Base-by-base conservation (phyloP, 2,888 invertebrate genomes). In the Cecidostiba fungosa region DNA sequence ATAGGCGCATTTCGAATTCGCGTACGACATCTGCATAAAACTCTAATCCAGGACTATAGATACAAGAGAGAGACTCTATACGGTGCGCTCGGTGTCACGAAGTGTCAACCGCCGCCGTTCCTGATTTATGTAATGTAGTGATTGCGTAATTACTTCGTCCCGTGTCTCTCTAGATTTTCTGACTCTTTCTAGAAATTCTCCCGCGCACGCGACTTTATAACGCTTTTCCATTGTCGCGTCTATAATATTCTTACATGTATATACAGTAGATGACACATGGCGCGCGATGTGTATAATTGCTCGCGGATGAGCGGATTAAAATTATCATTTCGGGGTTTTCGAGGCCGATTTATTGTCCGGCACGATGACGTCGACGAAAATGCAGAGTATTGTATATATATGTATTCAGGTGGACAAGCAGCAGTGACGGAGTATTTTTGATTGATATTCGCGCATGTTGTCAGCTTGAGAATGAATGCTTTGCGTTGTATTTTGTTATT, bases 91-190 rank as follows among this genome's bases (percentile, higher is more conserved):
- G 69, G 76, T 85, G 77, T 81, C 77, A 85, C 39, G 50, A n/a
- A 82, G 85, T 82, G 85, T 85, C 85, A 77, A 73, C 8, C 72
- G n/a, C n/a, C n/a, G n/a, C n/a, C n/a, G 66, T 54, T 62, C 73
- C 50, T 26, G 81, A 82, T 85, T 85, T 82, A 85, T 78, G 82
- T 82, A 82, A 82, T 78, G 81, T 43, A n/a, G 23, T 54, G 66
- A 80, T 85, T 85, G 62, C 81, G 77, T 72, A 81, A 85, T 81
- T 77, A 32, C 3, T 43, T 43, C 50, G 26, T 3, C 82, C 69
- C 12, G 5, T 50, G 23, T 19, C 10, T 54, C 6, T 54, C 32
- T 50, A 0, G 62, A 66, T 19, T 69, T 26, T 43, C 36, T 1
- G 4, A 32, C 77, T 77, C 74, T 79, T 80, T 80, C 84, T 80